phyloP scores from a whole-genome alignment of 1,140 invertebrate genomes.

The Pentalonia nigronervosa region DNA sequence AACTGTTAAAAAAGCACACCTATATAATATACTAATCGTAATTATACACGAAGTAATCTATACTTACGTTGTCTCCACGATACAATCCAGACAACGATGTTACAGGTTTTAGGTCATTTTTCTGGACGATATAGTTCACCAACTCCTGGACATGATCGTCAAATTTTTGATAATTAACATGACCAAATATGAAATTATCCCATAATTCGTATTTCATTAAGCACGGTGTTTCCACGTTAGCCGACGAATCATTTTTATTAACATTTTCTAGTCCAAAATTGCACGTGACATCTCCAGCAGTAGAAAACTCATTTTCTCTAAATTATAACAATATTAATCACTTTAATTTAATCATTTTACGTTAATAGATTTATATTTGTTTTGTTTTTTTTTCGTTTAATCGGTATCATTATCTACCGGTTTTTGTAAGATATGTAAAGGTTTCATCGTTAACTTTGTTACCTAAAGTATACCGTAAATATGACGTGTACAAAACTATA shows the following conservation, averaged over 20 bases:
- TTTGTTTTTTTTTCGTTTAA: background rate
- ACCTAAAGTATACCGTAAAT: background rate
- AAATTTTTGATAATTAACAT: slow-evolving; percentile 33
- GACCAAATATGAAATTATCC: slow-evolving; percentile 35
- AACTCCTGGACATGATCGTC: background rate
- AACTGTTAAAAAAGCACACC: background rate
- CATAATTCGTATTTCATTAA: slow-evolving; percentile 7
- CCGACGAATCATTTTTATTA: background rate
- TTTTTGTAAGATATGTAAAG: background rate
- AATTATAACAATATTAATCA: background rate
- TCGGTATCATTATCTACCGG: background rate
- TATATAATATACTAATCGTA: background rate
- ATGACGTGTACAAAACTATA: background rate
- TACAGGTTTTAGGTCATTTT: background rate
- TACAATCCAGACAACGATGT: background rate
- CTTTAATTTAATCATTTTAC: no score
- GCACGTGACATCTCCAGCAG: slow-evolving; percentile 31
- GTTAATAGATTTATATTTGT: background rate
- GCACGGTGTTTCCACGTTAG: background rate
- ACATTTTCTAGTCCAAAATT: slow-evolving; percentile 13
- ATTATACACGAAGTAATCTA: background rate
- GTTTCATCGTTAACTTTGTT: background rate
- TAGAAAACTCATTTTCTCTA: slow-evolving; percentile 15
- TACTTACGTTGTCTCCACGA: slow-evolving; percentile 8
- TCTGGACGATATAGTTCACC: slow-evolving; percentile 1